These are phyloP conservation scores for Ramphastos sulfuratus DNA, from an alignment of 2,113 vertebrate genomes.

Conservation along the genomic window DNA sequence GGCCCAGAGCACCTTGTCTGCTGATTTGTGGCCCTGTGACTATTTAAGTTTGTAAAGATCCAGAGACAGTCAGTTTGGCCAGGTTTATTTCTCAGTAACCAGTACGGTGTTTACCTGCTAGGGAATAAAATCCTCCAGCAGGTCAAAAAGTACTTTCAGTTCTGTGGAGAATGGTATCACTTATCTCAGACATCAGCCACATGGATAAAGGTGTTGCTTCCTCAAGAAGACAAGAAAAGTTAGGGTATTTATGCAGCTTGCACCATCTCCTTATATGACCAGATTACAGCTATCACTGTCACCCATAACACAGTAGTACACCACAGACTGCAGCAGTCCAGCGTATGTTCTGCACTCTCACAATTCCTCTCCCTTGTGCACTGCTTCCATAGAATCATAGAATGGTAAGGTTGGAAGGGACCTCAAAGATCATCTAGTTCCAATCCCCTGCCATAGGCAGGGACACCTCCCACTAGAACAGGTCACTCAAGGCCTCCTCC, in stretches of 20 bases:
- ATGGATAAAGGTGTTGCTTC: not conserved
- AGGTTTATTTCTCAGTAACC: not conserved
- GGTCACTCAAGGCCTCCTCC: too few relatives aligned
- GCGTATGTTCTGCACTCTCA: not conserved
- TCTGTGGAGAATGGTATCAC: not conserved
- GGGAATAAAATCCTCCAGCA: not conserved
- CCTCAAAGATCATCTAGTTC: too few relatives aligned
- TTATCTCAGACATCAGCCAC: not conserved
- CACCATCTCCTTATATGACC: not conserved
- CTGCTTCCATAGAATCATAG: too few relatives aligned
- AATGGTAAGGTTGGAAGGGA: too few relatives aligned
- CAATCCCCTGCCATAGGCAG: too few relatives aligned
- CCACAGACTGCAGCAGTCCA: rapidly evolving
- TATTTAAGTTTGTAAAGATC: not conserved
- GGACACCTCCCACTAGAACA: too few relatives aligned
- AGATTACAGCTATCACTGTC: not conserved
- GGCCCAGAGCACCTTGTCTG: not conserved
- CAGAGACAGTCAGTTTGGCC: not conserved
- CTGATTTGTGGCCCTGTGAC: not conserved
- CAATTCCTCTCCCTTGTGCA: not conserved
- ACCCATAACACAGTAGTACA: not conserved
- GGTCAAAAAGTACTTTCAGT: not conserved
- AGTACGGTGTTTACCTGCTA: not conserved
- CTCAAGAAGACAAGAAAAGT: not conserved
- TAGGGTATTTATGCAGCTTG: not conserved